Conservation (phyloP, 2,797 vertebrate genomes). For the Chanos chanos region DNA sequence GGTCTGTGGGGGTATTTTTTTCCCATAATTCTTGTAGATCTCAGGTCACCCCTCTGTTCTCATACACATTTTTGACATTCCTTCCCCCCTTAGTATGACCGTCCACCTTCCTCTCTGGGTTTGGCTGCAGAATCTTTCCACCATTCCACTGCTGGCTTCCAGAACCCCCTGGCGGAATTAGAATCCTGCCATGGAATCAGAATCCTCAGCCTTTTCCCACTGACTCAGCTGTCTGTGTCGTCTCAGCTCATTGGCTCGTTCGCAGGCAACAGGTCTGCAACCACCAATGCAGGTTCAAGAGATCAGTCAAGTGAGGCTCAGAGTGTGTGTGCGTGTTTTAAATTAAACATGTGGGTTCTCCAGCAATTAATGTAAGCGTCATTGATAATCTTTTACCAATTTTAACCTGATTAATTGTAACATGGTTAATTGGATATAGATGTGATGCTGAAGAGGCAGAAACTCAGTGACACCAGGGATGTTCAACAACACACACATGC, state of each 20-base stretch:
- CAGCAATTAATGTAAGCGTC: too few species aligned
- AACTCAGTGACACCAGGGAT: slow-evolving; percentile 17
- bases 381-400: too few species aligned
- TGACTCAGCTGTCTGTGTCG: slow-evolving; percentile 65
- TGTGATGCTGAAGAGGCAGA: too few species aligned
- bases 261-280: slow-evolving; percentile 27
- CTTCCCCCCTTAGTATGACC: slow-evolving; percentile 76
- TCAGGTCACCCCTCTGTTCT: slow-evolving; percentile 78
- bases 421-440: too few species aligned
- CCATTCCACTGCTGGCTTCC: slow-evolving; percentile 67
- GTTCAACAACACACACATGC: slow-evolving; percentile 42
- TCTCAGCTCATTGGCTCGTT: slow-evolving; percentile 23
- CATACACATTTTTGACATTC: slow-evolving; percentile 81
- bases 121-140: slow-evolving; percentile 78
- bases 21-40: slow-evolving; percentile 79
- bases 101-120: slow-evolving; percentile 80
- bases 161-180: slow-evolving; percentile 52
- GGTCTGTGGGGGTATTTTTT: slow-evolving; percentile 74
- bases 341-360: too few species aligned
- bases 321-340: too few species aligned
- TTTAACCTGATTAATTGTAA: too few species aligned
- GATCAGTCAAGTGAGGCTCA: too few species aligned
- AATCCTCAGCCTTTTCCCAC: slow-evolving; percentile 62
- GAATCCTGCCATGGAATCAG: slow-evolving; percentile 52
- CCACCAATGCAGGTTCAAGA: slow-evolving; percentile 18